Conservation (phyloP, 2,113 vertebrate genomes). For the Andinoacara biseriatus region DNA sequence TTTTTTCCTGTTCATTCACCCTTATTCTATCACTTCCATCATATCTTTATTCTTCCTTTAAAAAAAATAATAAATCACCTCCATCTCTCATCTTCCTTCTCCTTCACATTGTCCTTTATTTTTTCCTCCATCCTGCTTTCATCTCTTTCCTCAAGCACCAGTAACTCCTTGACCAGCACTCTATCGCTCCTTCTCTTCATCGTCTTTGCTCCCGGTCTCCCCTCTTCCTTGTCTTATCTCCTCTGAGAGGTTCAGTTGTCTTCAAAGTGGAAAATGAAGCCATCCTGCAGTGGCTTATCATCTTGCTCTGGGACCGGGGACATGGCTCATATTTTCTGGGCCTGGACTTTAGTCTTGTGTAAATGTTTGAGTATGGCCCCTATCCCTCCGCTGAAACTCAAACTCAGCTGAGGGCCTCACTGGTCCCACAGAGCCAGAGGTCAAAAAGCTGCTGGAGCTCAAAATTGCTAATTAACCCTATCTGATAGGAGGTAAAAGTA, state of each 20-base stretch:
- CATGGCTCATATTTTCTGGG: neutral
- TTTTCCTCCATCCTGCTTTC: neutral
- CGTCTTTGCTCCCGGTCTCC: too few relatives aligned
- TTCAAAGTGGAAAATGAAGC: neutral
- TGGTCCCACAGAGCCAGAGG: fast-evolving
- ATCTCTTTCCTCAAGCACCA: neutral
- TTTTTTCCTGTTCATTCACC: neutral
- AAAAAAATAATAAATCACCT: neutral
- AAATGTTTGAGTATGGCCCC: slow-evolving; percentile 1
- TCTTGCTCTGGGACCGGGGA: neutral
- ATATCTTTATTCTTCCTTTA: neutral
- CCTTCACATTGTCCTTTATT: neutral
- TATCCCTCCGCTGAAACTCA: neutral
- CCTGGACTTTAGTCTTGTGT: neutral
- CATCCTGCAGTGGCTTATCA: neutral
- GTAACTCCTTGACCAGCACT: neutral
- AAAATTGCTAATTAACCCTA: neutral
- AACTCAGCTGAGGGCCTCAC: neutral
- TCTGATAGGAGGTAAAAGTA: neutral
- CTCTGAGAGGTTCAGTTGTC: neutral
- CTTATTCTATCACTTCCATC: neutral
- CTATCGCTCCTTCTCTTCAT: too few relatives aligned
- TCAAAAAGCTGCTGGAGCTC: neutral
- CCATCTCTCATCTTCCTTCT: neutral
- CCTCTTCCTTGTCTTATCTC: neutral